phyloP scores from a whole-genome alignment of 2,797 vertebrate genomes.

The Channallabes apus region DNA sequence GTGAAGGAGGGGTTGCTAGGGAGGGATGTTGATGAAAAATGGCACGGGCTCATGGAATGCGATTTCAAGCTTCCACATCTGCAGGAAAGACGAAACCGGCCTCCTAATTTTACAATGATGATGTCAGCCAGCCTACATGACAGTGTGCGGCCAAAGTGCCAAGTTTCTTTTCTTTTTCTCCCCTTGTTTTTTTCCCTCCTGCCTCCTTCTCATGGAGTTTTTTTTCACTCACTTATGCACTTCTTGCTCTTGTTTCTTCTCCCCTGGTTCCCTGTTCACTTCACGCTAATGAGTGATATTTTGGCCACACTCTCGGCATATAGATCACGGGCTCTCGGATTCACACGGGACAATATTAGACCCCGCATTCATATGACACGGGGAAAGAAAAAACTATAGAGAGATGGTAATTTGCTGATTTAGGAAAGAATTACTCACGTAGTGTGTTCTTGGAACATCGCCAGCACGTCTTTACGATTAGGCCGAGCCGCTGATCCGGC shows the following conservation, averaged over 20 bases:
- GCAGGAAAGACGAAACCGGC: constrained; percentile 87
- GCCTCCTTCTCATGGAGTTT: constrained; percentile 61
- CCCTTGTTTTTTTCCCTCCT: constrained; percentile 43
- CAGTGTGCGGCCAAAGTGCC: constrained; percentile 79
- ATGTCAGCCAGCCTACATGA: constrained; percentile 90
- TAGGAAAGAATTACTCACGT: constrained; percentile 59
- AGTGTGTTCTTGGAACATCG: constrained; percentile 45
- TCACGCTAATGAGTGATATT: constrained; percentile 56
- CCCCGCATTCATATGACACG: constrained; percentile 44
- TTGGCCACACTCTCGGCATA: constrained; percentile 45
- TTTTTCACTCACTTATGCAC: constrained; percentile 24
- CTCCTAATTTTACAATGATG: constrained; percentile 92
- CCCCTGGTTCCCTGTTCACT: constrained; percentile 63
- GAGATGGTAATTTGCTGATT: constrained; percentile 58
- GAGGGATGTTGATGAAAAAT: constrained; percentile 92
- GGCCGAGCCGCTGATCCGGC: constrained; percentile 43
- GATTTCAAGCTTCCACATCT: constrained; percentile 93
- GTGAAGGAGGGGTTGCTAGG: constrained; percentile 64
- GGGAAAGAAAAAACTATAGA: constrained; percentile 32
- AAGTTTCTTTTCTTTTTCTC: constrained; percentile 65
- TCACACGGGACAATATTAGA: constrained; percentile 57
- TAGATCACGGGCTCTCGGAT: constrained; percentile 36
- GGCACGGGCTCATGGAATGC: constrained; percentile 91
- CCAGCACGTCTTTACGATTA: constrained; percentile 52
- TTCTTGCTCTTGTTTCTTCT: constrained; percentile 5